These are phyloP conservation scores for Sterna hirundo DNA, from an alignment of 2,113 vertebrate genomes.

Conservation along the genomic window DNA sequence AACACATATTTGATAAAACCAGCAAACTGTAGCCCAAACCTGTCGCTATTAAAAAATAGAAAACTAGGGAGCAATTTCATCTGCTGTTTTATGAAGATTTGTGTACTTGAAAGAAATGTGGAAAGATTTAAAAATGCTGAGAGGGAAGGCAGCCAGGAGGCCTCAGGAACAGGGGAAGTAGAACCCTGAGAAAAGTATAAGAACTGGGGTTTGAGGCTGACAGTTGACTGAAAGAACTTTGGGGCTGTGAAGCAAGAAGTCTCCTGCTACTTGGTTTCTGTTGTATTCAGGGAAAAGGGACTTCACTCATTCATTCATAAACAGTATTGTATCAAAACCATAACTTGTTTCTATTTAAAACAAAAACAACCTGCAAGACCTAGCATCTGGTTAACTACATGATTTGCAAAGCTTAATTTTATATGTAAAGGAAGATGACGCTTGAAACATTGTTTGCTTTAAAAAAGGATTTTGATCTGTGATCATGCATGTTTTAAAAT, in stretches of 20 bases:
- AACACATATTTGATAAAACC: background rate
- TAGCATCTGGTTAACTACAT: background rate
- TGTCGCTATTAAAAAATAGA: background rate
- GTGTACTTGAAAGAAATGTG: background rate
- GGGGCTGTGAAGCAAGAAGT: background rate
- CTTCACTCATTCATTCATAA: background rate
- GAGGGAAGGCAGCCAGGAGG: background rate
- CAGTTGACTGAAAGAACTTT: background rate
- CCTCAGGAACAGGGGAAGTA: background rate
- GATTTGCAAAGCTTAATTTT: background rate
- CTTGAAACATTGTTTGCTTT: background rate
- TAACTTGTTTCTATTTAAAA: background rate
- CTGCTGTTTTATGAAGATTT: background rate
- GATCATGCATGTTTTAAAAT: background rate
- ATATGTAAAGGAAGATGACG: background rate
- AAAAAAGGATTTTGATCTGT: background rate
- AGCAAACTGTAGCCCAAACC: background rate
- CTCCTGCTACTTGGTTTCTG: background rate
- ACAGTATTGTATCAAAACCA: background rate
- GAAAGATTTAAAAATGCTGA: background rate
- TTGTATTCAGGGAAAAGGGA: background rate
- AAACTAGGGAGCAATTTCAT: background rate
- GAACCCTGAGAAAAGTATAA: background rate
- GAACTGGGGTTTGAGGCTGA: background rate
- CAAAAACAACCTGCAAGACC: background rate